Percentiles rank a stretch among this genome's conserved stretches.
Conservation (phyloP, 1,140 invertebrate species). For the Portunus trituberculatus region DNA sequence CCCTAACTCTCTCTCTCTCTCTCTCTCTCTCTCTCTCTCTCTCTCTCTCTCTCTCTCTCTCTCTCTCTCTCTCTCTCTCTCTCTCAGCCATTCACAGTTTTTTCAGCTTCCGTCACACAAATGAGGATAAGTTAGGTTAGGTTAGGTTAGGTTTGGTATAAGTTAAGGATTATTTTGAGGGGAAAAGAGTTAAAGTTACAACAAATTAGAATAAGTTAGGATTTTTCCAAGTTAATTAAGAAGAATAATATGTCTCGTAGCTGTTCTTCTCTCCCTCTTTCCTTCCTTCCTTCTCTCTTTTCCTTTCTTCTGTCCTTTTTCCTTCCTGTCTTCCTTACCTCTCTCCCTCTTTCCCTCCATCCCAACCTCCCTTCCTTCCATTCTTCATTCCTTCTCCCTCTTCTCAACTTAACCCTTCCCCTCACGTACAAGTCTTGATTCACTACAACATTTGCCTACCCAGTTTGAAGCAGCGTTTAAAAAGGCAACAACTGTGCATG, state of each 20-base stretch:
- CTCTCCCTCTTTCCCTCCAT: not conserved
- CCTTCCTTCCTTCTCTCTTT: too few species aligned
- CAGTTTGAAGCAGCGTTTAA: too few species aligned
- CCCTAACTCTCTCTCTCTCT: not conserved
- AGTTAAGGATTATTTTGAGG: too few species aligned
- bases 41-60: conserved; percentile 37
- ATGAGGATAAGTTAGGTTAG: too few species aligned
- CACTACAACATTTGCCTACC: too few species aligned
- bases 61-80: not conserved
- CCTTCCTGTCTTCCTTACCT: not conserved
- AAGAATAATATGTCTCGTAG: too few species aligned
- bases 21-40: conserved; percentile 51
- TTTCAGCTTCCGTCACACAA: not conserved
- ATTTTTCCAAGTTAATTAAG: too few species aligned
- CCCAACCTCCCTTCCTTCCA: not conserved
- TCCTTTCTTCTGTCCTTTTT: not conserved
- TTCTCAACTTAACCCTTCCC: not conserved
- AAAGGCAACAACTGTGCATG: too few species aligned
- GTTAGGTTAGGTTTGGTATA: too few species aligned
- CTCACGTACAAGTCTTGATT: not conserved
- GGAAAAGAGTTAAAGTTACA: too few species aligned
- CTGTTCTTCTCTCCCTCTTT: too few species aligned
- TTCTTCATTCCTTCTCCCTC: not conserved
- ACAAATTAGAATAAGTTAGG: too few species aligned
- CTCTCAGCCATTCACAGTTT: conserved; percentile 37